Conservation (phyloP, 2,113 vertebrate species). For the Hepsetus odoe region DNA sequence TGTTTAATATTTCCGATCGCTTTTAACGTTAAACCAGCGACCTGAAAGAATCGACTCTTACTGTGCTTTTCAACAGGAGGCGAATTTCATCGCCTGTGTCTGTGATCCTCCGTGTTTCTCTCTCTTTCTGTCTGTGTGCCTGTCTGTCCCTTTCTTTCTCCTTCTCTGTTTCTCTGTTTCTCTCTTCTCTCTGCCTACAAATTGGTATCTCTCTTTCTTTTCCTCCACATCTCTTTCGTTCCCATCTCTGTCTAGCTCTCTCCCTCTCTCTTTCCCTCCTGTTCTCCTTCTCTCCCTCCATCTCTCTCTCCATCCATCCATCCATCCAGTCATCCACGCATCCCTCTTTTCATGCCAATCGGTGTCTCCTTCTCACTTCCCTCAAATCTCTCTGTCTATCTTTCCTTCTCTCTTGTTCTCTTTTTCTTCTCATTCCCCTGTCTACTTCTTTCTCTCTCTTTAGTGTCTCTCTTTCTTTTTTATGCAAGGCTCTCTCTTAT, state of each 20-base stretch:
- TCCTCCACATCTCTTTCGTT: background rate
- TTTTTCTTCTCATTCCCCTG: background rate
- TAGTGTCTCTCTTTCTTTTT: conserved; percentile 35
- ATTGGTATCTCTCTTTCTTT: background rate
- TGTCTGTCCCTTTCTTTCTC: background rate
- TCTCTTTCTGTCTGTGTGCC: background rate
- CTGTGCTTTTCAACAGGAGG: conserved; percentile 66
- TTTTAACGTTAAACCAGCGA: no score
- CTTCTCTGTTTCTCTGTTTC: background rate
- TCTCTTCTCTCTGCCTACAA: no score
- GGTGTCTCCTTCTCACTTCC: background rate
- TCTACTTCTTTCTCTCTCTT: background rate
- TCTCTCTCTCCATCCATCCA: background rate
- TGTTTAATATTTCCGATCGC: no score
- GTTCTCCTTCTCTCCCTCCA: background rate
- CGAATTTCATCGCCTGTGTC: background rate
- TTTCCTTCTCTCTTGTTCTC: background rate
- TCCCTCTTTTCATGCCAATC: background rate
- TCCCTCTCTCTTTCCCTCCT: background rate
- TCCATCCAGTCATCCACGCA: no score
- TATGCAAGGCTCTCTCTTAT: no score
- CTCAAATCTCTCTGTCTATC: background rate
- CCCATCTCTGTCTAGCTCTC: background rate
- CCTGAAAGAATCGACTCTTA: no score
- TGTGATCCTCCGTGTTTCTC: background rate